Percentiles rank a stretch among this genome's conserved stretches.
Evolutionary conservation across 2,888 invertebrate genomes (phyloP).

Genomic region (Sycophila texana): DNA sequence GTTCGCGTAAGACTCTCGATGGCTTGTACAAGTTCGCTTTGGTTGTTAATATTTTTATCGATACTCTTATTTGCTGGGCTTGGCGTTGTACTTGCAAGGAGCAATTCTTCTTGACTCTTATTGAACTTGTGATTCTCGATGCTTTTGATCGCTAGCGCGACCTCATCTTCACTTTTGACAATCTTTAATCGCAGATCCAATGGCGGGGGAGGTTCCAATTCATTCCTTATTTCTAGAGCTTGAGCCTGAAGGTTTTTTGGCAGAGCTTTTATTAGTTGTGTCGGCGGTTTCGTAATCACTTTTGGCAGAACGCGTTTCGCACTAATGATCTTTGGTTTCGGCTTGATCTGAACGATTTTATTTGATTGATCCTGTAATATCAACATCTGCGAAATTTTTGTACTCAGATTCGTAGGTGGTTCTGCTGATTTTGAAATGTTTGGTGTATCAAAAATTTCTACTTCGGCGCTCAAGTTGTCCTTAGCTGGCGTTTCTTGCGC

Average conservation of each 20-base stretch:
- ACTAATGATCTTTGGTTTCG: conserved; percentile 14
- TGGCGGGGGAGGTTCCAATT: background rate
- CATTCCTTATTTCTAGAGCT: background rate
- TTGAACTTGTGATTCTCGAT: conserved; percentile 11
- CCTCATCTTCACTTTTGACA: conserved; percentile 30
- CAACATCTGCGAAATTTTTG: conserved; percentile 45
- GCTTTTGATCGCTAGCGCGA: conserved; percentile 36
- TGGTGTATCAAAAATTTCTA: conserved; percentile 45
- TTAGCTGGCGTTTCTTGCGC: conserved; percentile 48
- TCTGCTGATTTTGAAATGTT: conserved; percentile 34
- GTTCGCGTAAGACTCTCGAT: conserved; percentile 36
- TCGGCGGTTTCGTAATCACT: background rate
- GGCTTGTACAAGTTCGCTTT: conserved; percentile 34
- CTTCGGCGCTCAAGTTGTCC: conserved; percentile 20
- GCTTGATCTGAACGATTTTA: background rate
- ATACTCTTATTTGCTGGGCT: background rate
- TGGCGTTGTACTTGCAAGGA: background rate
- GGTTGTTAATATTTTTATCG: background rate
- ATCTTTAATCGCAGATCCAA: background rate
- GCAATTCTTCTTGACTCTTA: background rate
- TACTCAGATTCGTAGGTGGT: conserved; percentile 42
- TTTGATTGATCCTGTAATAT: conserved; percentile 34
- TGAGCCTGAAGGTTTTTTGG: background rate
- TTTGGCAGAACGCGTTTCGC: background rate
- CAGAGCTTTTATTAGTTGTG: conserved; percentile 12